Base-by-base conservation (phyloP, 2,888 invertebrate genomes). In the Sturmia bella region DNA sequence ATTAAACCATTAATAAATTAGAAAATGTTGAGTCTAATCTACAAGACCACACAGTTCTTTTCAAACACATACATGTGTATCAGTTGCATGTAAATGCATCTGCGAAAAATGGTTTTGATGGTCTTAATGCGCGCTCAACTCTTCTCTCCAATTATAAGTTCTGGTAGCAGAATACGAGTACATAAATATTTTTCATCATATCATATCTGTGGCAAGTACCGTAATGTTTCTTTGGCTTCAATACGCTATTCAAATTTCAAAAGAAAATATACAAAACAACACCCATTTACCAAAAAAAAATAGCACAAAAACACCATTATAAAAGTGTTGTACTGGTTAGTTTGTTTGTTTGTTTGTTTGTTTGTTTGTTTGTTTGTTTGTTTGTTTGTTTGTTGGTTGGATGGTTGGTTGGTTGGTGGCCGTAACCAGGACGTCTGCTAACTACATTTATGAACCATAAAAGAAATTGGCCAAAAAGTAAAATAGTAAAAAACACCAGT, bases 181-280 rank as follows among this genome's bases (percentile, higher is more conserved):
- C 15, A 73, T 12, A n/a, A n/a, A n/a, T n/a, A 61, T 41, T 70
- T 73, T 82, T 66, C 69, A 74, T 64, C 69, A 70, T 82, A 78
- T 78, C 78, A 82, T 82, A 82, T 82, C 82, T 48, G 17, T 59
- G 17, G 54, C 52, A 82, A 70, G 78, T 78, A 82, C 82, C 82
- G 82, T 82, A 82, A 82, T 82, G 37, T 15, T 52, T 32, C 24
- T 61, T n/a, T 52, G 37, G 17, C 69, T 69, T 52, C 63, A 54
- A 75, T 69, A 37, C 50, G 32, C 66, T 75, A 80, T 81, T 81
- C 80, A 81, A 81, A 81, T 76, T 77, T 75, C 4, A 13, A 13
- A 17, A 13, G 4, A 9, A 52, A 32, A 41, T 2, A 12, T 3
- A 54, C 21, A 21, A 52, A 69, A 61, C 50, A 80, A 69, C 79